Base-by-base conservation (phyloP, 2,888 invertebrate genomes). In the Allacma fusca region DNA sequence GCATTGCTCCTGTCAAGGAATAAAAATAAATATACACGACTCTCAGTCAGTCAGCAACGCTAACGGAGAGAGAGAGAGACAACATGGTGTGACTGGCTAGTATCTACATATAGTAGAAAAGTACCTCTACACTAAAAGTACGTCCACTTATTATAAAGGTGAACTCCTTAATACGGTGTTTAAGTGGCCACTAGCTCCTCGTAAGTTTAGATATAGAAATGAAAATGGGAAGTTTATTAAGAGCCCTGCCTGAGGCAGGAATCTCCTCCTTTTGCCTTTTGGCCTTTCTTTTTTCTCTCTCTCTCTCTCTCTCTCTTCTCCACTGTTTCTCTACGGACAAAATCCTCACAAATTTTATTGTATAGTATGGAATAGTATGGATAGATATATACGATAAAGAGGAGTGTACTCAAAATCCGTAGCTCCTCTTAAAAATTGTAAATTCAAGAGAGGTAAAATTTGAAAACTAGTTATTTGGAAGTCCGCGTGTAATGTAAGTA, bases 191-290 rank as follows among this genome's bases (percentile, higher is more conserved):
- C 69, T 23, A 23, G 12, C 43, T 43, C 1, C 12, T 29, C 9
- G 7, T n/a, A 43, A 13, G 24, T 40, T 43, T 21, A 71, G 26
- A 71, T n/a, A 50, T 24, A 71, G 28, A 40, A 68, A 21, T 19
- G 29, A 29, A 57, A 71, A 50, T 71, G 57, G 71, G 71, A 71
- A 71, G 71, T 71, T 71, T 71, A 71, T 71, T 71, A 71, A 71
- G 50, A 71, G 71, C 71, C 23, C 19, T 4, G 24, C 71, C 71
- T 50, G 23, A 28, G 71, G 71, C 50, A 71, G n/a, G 26, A 71
- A 50, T 50, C 57, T 50, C 71, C 57, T 50, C 71, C 57, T 71
- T 71, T 71, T 50, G 50, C 71, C 57, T 71, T 40, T 70, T 70
- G 70, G 70, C 70, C 44, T 70, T 70, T 70, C 70, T 70, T 71